Evolutionary conservation across 2,113 vertebrate genomes (phyloP).

Genomic region (Microcebus ravelobensis): DNA sequence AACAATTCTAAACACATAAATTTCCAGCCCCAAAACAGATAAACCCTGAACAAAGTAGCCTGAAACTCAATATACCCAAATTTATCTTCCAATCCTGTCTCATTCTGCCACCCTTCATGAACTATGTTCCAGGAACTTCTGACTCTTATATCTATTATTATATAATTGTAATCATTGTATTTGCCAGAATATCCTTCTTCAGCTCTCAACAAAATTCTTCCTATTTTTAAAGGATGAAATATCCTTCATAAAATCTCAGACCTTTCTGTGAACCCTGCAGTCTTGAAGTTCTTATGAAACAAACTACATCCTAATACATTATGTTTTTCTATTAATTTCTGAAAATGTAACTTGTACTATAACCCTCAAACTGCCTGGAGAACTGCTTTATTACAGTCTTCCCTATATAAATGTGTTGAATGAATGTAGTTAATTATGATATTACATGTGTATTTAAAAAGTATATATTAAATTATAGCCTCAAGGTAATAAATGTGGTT

Average conservation of each 20-base stretch:
- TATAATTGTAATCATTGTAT: not conserved
- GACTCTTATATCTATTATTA: not conserved
- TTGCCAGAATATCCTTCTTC: not conserved
- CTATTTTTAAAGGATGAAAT: not conserved
- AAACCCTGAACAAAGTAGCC: not conserved
- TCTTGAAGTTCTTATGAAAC: not conserved
- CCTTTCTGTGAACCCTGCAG: not conserved
- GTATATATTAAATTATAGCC: not conserved
- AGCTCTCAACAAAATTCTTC: not conserved
- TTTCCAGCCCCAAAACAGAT: not conserved
- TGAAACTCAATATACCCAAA: not conserved
- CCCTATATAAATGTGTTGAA: not conserved
- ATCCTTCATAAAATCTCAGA: not conserved
- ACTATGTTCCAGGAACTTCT: not conserved
- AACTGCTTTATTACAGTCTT: not conserved
- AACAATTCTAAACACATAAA: slow-evolving; percentile 1
- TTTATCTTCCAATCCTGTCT: not conserved
- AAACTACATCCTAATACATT: not conserved
- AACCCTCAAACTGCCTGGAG: not conserved
- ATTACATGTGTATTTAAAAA: not conserved
- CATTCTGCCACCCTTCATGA: not conserved
- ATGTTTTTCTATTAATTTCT: not conserved
- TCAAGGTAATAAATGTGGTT: not conserved
- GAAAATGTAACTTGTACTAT: not conserved
- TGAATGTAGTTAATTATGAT: not conserved